Evolutionary conservation across 2,797 vertebrate genomes (phyloP), one percentile per base, ranked within the genome.

Genomic region (Halcyon chelicuti): DNA sequence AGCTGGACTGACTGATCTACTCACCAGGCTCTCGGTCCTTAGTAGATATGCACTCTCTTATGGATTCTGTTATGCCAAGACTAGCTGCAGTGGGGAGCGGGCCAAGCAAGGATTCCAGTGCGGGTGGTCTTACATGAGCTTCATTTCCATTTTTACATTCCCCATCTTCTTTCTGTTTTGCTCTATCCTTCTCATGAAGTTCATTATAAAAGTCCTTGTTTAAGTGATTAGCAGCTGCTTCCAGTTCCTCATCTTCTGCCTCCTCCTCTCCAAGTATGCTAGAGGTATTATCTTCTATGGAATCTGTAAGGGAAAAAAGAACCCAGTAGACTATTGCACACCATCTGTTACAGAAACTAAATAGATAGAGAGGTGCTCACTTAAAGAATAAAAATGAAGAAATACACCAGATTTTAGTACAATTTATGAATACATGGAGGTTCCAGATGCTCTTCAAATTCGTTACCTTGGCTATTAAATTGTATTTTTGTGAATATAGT

Each of bases 21-120:
- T 99, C 97, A 99, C 99, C 98, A 54, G 98, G 97, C 54, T 99
- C 98, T 31, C 71, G 90, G 90, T 98, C 98, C 79, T 97, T 97
- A 0, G 97, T 95, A 14, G 97, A 97, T 47, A 98, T 97, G 82
- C 98, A 99, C 90, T 98, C 97, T 54, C 90, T 96, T 95, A 99
- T 99, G 93, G 99, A 98, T 70, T 99, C 98, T 0, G 98, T 96
- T 83, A 99, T 99, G 77, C 99, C 99, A 87, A 99, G 98, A 28
- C 99, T 99, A 94, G 99, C 99, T 0, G 99, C 98, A 0, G 99
- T 99, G 66, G 99, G 99, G 90, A 99, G 98, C 0, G 98, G 98
- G 4, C 99, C 99, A 2, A 99, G 98, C 91, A 99, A 98, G 88
- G 98, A 98, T 54, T 98, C 98, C 96, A 99, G 96, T 10, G 99